Percentiles rank a stretch among this genome's conserved stretches.
These are phyloP conservation scores for Onychostruthus taczanowskii DNA, from an alignment of 2,113 vertebrate species.

Conservation along the genomic window DNA sequence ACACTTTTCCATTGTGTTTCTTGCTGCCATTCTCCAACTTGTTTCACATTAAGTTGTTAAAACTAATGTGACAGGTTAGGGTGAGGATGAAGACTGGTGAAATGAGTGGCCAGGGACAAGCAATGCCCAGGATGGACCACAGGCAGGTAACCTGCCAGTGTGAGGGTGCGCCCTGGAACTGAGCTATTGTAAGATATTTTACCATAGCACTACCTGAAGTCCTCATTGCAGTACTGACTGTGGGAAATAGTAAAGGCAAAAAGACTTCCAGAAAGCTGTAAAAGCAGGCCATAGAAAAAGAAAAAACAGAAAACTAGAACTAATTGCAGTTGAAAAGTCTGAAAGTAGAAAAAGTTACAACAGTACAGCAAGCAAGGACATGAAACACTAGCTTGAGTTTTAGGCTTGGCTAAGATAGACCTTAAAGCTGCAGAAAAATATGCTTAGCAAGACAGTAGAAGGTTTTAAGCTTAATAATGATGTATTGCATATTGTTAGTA, in stretches of 20 bases:
- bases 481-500: neutral
- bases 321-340: neutral
- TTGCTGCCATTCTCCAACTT: neutral
- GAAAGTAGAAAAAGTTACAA: neutral
- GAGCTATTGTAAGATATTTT: neutral
- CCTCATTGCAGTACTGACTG: neutral
- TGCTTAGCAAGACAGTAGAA: neutral
- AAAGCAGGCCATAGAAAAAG: neutral
- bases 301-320: neutral
- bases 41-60: neutral
- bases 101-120: neutral
- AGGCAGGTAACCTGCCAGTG: neutral
- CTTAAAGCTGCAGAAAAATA: neutral
- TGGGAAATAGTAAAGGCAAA: neutral
- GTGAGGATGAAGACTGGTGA: neutral
- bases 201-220: neutral
- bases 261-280: neutral
- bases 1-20: neutral
- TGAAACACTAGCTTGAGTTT: neutral
- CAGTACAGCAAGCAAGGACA: neutral
- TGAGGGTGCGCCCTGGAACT: neutral
- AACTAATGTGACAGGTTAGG: neutral
- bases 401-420: neutral
- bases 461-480: neutral
- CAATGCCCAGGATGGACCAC: neutral